Base-by-base conservation (phyloP, 1,140 invertebrate genomes). In the Trichoplusia ni region DNA sequence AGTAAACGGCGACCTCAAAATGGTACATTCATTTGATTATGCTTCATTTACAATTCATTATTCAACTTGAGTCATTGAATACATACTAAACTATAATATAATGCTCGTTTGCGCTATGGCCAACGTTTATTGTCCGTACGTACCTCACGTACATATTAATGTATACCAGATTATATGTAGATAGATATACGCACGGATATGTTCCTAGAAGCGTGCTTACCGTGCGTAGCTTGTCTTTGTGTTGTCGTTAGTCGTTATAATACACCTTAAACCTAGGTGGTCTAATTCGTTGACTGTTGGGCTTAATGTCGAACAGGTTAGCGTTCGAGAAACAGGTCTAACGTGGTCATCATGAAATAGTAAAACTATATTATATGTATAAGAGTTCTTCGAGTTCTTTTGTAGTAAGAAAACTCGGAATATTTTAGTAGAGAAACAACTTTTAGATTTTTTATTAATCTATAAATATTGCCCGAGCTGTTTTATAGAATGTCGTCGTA, bases 1-100 rank as follows among this genome's bases (percentile, higher is more conserved):
- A 54, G 83, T 73, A 54, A 86, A 84, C 71, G 65, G 75, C 44
- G 88, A 90, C 71, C 78, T 90, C 16, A 90, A 90, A 82, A 90
- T 89, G 88, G 88, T 90, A 67, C 27, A 67, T 42, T 71, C 11
- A 71, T 79, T 76, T 73, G 54, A 74, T 65, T 77, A 71, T 65
- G 56, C 66, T 40, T 70, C 19, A 66, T 73, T 75, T 53, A 53
- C 23, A 67, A 71, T 73, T 70, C 59, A 71, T 62, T 67, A 72
- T 72, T 71, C 66, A 69, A 69, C 62, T 40, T 75, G 65, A 75
- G 23, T 77, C 71, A 72, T 46, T 46, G 61, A 44, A 56, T 63
- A 60, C 21, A 21, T 31, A 33, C 31, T 54, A 35, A 62, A 23
- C 44, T 27, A 49, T 47, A n/a, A n/a, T n/a, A 18, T 33, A 13